A percentile compares a stretch with the other conserved stretches of the same genome.
phyloP scores from a whole-genome alignment of 2,888 invertebrate species.

The Tenthredo distinguenda region DNA sequence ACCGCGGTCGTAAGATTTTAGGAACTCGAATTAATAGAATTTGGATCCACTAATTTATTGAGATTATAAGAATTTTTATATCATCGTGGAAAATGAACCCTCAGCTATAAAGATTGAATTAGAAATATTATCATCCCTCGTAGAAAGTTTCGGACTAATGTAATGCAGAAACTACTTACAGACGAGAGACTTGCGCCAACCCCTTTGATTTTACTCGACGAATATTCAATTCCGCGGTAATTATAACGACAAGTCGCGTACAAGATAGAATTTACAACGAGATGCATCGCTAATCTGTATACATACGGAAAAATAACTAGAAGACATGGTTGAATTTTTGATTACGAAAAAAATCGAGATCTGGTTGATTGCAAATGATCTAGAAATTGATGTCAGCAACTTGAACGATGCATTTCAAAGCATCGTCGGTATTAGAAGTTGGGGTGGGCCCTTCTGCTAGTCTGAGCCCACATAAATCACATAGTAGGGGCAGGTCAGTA shows the following conservation, averaged over 20 bases:
- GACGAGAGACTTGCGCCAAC: neutral
- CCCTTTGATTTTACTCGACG: neutral
- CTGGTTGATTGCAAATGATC: neutral
- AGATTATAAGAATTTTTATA: neutral
- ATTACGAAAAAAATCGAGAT: neutral
- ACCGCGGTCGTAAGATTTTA: neutral
- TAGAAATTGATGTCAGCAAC: neutral
- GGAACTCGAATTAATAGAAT: neutral
- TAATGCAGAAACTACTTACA: neutral
- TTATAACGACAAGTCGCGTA: neutral
- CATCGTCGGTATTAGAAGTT: neutral
- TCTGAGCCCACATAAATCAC: constrained; percentile 70
- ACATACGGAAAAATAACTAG: neutral
- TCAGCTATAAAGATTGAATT: neutral
- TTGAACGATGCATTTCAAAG: neutral
- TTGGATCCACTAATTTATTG: too few species aligned
- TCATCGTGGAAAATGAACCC: neutral
- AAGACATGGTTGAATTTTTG: neutral
- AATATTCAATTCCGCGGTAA: neutral
- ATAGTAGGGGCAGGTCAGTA: constrained; percentile 75
- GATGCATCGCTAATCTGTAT: neutral
- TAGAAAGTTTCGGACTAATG: neutral
- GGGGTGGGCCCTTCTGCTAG: constrained; percentile 20
- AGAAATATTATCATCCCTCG: neutral
- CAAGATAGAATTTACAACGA: neutral